Percentiles rank a stretch among this genome's conserved stretches.
Conservation (phyloP, 2,797 vertebrate species). For the Halcyon chelicuti region DNA sequence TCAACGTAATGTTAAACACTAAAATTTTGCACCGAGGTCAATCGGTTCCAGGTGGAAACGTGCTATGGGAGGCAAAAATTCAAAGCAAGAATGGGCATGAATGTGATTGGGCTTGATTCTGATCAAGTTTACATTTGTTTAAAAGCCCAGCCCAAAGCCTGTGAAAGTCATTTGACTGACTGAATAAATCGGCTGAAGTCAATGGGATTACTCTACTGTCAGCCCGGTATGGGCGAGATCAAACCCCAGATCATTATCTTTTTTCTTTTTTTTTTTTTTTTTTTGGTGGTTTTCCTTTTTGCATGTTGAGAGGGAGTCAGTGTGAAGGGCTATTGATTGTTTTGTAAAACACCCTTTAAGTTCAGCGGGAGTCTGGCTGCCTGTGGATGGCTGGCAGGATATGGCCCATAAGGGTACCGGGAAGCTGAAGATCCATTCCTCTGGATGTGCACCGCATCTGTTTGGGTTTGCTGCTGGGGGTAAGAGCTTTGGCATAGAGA, state of each 20-base stretch:
- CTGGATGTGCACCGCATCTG: background rate
- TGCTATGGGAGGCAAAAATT: conserved; percentile 17
- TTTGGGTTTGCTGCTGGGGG: background rate
- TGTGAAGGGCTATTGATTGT: conserved; percentile 23
- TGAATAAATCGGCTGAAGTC: conserved; percentile 32
- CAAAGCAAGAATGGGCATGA: conserved; percentile 62
- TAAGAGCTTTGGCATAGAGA: background rate
- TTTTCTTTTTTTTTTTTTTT: background rate
- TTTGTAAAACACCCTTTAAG: conserved; percentile 25
- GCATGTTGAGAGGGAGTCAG: background rate
- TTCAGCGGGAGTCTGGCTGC: background rate
- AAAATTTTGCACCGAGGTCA: background rate
- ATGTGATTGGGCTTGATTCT: conserved; percentile 41
- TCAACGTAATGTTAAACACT: background rate
- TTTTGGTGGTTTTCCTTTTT: conserved; percentile 50
- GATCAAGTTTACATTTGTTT: conserved; percentile 63
- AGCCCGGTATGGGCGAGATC: background rate
- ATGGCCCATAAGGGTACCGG: conserved; percentile 28
- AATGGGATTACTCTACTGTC: conserved; percentile 18
- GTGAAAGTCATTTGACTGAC: conserved; percentile 22
- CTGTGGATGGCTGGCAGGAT: conserved; percentile 11
- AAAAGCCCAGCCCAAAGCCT: conserved; percentile 38
- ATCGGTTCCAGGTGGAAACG: background rate
- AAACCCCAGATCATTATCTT: conserved; percentile 55
- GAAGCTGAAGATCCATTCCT: background rate